phyloP scores from a whole-genome alignment of 2,888 invertebrate genomes.

The Branchinecta sandiegonensis region DNA sequence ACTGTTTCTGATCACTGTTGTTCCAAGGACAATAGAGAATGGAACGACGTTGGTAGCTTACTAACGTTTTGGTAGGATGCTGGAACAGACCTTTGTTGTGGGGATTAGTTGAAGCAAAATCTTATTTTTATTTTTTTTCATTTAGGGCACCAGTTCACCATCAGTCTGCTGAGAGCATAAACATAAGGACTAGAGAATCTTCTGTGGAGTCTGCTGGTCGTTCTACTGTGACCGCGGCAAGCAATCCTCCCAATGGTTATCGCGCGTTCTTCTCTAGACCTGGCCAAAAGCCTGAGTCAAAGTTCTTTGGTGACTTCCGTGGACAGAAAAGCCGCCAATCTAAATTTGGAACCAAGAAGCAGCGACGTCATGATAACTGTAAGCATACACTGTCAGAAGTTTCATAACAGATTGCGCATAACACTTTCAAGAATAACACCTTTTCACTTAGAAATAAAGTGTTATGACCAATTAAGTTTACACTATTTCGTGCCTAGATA shows the following conservation, averaged over 20 bases:
- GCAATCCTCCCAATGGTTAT: not conserved
- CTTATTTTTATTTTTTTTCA: too few species aligned
- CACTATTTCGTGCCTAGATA: too few species aligned
- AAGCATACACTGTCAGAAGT: not conserved
- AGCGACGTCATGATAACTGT: not conserved
- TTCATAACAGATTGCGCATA: too few species aligned
- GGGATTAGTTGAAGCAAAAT: too few species aligned
- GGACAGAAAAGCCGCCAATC: not conserved
- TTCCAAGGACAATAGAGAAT: too few species aligned
- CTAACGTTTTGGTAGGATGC: too few species aligned
- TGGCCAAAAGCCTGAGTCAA: not conserved
- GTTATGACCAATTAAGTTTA: too few species aligned
- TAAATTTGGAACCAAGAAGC: not conserved
- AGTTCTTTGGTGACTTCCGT: not conserved
- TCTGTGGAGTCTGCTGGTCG: slow-evolving; percentile 1
- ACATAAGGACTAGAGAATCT: slow-evolving; percentile 3
- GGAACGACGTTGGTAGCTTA: too few species aligned
- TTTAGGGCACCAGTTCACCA: not conserved
- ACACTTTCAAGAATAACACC: too few species aligned
- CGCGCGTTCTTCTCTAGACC: slow-evolving; percentile 8
- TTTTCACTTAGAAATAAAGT: too few species aligned
- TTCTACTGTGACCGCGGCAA: not conserved
- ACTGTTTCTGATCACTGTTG: too few species aligned
- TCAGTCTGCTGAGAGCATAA: not conserved
- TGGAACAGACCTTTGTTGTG: too few species aligned